A percentile compares a stretch with the other conserved stretches of the same genome.
phyloP scores from a whole-genome alignment of 1,140 invertebrate species.

The Drosophila hydei region DNA sequence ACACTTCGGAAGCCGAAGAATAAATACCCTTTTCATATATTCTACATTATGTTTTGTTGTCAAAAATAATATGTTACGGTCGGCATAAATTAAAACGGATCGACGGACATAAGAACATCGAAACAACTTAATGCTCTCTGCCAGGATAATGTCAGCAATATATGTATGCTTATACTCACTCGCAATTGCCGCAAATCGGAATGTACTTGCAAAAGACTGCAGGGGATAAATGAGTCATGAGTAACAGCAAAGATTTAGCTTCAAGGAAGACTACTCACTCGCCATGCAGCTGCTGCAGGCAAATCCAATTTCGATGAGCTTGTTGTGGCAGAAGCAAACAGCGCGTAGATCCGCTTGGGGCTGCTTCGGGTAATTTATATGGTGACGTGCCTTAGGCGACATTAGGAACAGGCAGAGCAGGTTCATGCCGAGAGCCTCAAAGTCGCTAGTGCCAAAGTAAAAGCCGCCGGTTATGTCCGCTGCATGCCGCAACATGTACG shows the following conservation, averaged over 20 bases:
- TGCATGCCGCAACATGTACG: not conserved
- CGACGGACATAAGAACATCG: no score
- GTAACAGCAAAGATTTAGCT: not conserved
- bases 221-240: not conserved
- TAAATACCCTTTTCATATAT: no score
- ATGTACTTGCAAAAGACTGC: conserved; percentile 1
- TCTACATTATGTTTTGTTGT: no score
- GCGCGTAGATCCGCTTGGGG: not conserved
- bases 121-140: no score
- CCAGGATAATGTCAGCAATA: not conserved
- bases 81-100: no score
- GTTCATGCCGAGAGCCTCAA: not conserved
- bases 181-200: not conserved
- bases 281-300: conserved; percentile 5
- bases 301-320: conserved; percentile 2
- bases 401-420: not conserved
- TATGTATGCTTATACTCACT: not conserved
- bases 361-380: conserved; percentile 3
- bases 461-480: not conserved
- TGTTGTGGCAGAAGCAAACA: not conserved
- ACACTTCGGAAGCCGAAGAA: no score
- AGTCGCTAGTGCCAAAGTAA: conserved; percentile 2
- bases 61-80: no score
- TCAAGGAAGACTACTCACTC: not conserved
- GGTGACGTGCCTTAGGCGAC: not conserved